Percentiles rank a stretch among this genome's conserved stretches.
Conservation (phyloP, 2,797 vertebrate genomes). For the Squalus acanthias region DNA sequence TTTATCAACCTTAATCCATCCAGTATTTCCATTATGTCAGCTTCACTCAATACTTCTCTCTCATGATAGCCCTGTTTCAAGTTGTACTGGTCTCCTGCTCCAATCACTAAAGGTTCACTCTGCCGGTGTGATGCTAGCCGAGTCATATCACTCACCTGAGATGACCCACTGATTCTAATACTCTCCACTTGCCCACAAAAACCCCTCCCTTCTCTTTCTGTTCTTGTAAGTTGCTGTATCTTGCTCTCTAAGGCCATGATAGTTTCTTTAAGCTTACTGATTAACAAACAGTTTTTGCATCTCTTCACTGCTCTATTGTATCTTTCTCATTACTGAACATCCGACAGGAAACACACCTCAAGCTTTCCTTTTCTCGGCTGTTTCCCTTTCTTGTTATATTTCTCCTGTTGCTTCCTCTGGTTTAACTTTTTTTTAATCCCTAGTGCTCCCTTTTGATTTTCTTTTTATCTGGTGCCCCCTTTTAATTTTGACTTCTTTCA, state of each 20-base stretch:
- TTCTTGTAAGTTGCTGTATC: neutral
- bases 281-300: neutral
- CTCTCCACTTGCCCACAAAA: neutral
- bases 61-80: neutral
- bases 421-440: neutral
- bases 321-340: neutral
- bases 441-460: neutral
- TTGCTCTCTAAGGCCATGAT: neutral
- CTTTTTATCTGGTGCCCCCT: neutral
- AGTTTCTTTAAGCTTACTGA: neutral
- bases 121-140: neutral
- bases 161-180: neutral
- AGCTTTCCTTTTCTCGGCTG: too few species aligned
- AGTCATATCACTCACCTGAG: neutral
- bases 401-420: neutral
- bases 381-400: neutral
- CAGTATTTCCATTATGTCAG: neutral
- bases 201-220: neutral
- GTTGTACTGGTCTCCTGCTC: neutral
- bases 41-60: neutral
- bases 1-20: neutral
- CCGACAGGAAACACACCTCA: neutral
- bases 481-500: neutral
- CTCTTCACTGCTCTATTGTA: neutral
- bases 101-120: neutral